These are phyloP conservation scores for Calameuta idolon DNA, from an alignment of 2,888 invertebrate genomes.

Conservation along the genomic window DNA sequence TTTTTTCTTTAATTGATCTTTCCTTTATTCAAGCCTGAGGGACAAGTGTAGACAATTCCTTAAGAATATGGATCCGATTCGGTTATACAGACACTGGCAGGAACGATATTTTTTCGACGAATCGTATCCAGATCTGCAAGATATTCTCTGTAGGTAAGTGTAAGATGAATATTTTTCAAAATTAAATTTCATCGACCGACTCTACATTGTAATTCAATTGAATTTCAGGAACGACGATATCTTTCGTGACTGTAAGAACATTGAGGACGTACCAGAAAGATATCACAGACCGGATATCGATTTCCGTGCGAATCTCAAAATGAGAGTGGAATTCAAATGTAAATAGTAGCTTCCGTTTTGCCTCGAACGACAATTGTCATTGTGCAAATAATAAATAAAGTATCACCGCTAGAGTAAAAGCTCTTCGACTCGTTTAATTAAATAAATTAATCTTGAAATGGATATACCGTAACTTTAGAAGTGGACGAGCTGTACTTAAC, in stretches of 20 bases:
- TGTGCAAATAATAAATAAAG: background rate
- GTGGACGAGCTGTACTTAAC: background rate
- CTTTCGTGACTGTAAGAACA: conserved; percentile 36
- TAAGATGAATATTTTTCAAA: background rate
- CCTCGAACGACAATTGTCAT: background rate
- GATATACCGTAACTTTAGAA: conserved; percentile 20
- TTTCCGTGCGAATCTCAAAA: conserved; percentile 25
- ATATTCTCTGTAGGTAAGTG: conserved; percentile 47
- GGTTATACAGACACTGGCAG: conserved; percentile 52
- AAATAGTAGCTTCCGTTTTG: background rate
- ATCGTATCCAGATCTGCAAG: conserved; percentile 28
- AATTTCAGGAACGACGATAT: conserved; percentile 22
- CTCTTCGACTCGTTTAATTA: background rate
- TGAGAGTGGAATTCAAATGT: conserved; percentile 28
- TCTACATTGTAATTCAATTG: background rate
- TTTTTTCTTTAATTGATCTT: background rate
- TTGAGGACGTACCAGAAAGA: conserved; percentile 2
- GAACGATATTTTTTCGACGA: conserved; percentile 33
- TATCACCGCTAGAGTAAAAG: background rate
- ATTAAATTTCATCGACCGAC: background rate
- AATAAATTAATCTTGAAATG: conserved; percentile 28
- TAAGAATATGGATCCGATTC: conserved; percentile 38
- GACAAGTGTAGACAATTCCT: conserved; percentile 51
- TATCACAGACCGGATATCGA: background rate
- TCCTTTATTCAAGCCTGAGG: conserved; percentile 39